Evolutionary conservation across 2,888 invertebrate species (phyloP).

Genomic region (Ectobius pallidus): DNA sequence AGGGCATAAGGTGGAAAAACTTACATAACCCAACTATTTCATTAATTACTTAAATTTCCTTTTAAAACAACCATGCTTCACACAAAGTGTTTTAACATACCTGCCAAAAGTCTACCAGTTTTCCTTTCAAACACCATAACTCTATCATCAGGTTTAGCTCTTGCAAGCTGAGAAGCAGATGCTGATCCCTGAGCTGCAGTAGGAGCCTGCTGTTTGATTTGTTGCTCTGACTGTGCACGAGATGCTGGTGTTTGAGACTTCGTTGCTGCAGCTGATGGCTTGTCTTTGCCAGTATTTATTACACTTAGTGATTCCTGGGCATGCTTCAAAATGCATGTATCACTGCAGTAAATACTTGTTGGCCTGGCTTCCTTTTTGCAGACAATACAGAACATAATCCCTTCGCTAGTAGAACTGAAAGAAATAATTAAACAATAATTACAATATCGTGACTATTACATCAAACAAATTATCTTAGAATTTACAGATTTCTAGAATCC

Average conservation of each 20-base stretch:
- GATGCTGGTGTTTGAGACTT: neutral
- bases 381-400: slow-evolving; percentile 68
- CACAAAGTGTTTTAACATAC: too few species aligned
- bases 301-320: slow-evolving; percentile 65
- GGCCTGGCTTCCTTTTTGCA: slow-evolving; percentile 75
- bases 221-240: neutral
- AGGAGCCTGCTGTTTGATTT: neutral
- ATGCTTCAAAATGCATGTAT: slow-evolving; percentile 84
- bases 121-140: slow-evolving; percentile 84
- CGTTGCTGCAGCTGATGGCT: slow-evolving; percentile 11
- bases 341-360: slow-evolving; percentile 89
- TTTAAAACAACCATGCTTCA: too few species aligned
- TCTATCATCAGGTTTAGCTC: slow-evolving; percentile 47
- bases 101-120: slow-evolving; percentile 68
- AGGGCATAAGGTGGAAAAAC: too few species aligned
- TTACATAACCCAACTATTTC: too few species aligned
- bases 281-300: slow-evolving; percentile 6
- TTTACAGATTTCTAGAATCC: too few species aligned
- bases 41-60: too few species aligned
- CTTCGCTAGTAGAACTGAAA: neutral
- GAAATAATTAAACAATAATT: too few species aligned
- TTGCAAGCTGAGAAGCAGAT: neutral
- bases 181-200: neutral
- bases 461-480: too few species aligned
- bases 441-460: too few species aligned